Evolutionary conservation across 2,888 invertebrate genomes (phyloP).

Genomic region (Trissonchulus latispiculum): DNA sequence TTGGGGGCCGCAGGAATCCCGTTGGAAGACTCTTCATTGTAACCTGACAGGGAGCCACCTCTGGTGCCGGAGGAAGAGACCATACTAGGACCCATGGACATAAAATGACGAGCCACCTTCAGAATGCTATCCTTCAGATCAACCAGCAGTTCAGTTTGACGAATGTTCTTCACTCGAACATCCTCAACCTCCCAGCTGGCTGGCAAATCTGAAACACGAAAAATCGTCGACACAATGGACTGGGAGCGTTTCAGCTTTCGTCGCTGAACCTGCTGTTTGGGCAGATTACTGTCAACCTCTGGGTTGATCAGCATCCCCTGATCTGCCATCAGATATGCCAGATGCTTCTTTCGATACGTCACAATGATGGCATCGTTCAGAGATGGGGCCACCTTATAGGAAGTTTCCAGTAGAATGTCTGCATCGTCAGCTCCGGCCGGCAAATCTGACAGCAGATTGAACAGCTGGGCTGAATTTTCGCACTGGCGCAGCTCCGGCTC

Average conservation of each 20-base stretch:
- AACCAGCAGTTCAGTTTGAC: constrained; percentile 95
- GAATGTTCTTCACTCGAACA: constrained; percentile 85
- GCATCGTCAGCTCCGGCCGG: constrained; percentile 88
- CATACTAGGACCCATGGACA: constrained; percentile 56
- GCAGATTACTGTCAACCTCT: constrained; percentile 69
- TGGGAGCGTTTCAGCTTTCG: constrained; percentile 80
- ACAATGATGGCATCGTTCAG: constrained; percentile 73
- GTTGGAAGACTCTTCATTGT: background rate
- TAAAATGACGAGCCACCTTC: constrained; percentile 84
- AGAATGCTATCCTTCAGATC: constrained; percentile 89
- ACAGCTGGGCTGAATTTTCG: constrained; percentile 93
- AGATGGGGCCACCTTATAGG: constrained; percentile 65
- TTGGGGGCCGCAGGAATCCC: background rate
- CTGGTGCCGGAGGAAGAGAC: no score
- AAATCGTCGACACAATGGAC: constrained; percentile 73
- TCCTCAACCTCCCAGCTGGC: constrained; percentile 48
- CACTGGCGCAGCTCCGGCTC: constrained; percentile 68
- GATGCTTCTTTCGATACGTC: constrained; percentile 75
- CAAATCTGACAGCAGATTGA: constrained; percentile 88
- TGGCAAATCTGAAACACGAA: constrained; percentile 43
- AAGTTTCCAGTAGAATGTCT: constrained; percentile 66
- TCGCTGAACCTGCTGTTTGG: constrained; percentile 63
- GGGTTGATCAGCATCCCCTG: constrained; percentile 87
- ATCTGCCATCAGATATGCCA: constrained; percentile 92
- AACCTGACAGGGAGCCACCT: background rate